Evolutionary conservation across 2,888 invertebrate species (phyloP).

Genomic region (Pollenia labialis): DNA sequence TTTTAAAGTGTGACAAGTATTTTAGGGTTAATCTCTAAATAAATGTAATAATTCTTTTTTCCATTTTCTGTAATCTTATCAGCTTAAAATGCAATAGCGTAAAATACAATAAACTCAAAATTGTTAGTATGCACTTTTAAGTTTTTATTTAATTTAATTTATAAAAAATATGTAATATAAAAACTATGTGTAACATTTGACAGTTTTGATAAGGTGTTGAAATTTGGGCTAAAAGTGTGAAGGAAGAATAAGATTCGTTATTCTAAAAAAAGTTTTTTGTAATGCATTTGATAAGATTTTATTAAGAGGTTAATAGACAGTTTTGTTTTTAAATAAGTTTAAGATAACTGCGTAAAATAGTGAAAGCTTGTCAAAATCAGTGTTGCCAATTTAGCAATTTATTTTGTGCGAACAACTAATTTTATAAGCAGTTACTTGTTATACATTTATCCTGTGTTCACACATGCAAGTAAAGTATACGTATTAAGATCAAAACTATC

Average conservation of each 20-base stretch:
- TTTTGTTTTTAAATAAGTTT: not conserved
- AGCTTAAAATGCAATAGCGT: slow-evolving; percentile 24
- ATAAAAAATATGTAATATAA: not conserved
- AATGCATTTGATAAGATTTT: slow-evolving; percentile 35
- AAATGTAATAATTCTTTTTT: slow-evolving; percentile 29
- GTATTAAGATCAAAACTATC: too few species aligned
- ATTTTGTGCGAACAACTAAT: too few species aligned
- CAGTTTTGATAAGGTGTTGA: slow-evolving; percentile 48
- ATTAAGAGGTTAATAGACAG: slow-evolving; percentile 9
- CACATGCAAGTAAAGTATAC: too few species aligned
- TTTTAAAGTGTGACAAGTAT: not conserved
- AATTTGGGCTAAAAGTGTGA: not conserved
- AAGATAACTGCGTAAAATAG: slow-evolving; percentile 9
- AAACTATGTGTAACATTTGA: slow-evolving; percentile 23
- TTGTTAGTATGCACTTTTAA: not conserved
- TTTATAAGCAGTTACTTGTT: too few species aligned
- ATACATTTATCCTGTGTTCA: too few species aligned
- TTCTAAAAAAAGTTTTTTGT: not conserved
- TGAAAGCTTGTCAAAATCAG: not conserved
- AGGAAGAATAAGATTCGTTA: not conserved
- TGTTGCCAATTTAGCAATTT: too few species aligned
- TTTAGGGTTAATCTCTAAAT: slow-evolving; percentile 19
- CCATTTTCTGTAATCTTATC: slow-evolving; percentile 57
- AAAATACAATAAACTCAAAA: slow-evolving; percentile 45
- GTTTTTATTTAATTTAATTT: slow-evolving; percentile 21